A percentile compares a stretch with the other conserved stretches of the same genome.
These are phyloP conservation scores for Eclectus roratus DNA, from an alignment of 2,113 vertebrate species.

Conservation along the genomic window DNA sequence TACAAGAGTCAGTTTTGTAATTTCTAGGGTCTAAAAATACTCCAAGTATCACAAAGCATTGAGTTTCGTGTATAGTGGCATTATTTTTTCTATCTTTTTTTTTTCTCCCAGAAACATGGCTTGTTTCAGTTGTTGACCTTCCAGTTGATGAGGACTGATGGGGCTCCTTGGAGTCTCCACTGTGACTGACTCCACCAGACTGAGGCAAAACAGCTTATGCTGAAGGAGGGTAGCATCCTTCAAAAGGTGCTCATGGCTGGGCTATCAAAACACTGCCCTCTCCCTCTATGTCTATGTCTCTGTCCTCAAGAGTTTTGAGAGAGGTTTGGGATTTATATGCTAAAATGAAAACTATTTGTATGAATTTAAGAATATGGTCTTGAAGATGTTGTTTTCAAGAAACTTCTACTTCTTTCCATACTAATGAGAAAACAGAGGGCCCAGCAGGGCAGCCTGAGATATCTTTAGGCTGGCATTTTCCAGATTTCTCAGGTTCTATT, in stretches of 20 bases:
- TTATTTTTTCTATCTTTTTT: not conserved
- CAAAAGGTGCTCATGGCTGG: not conserved
- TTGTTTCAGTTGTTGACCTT: not conserved
- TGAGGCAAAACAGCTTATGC: not conserved
- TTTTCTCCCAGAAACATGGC: not conserved
- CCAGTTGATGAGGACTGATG: not conserved
- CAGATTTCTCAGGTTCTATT: slow-evolving; percentile 30
- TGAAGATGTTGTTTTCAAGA: not conserved
- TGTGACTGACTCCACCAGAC: not conserved
- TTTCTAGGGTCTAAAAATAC: not conserved
- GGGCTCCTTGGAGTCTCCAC: not conserved
- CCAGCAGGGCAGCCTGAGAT: not conserved
- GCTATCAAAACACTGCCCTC: not conserved
- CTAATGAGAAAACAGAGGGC: not conserved
- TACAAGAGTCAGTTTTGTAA: not conserved
- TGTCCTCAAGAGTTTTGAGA: not conserved
- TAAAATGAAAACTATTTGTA: not conserved
- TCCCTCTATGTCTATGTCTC: not conserved
- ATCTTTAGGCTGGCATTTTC: slow-evolving; percentile 41
- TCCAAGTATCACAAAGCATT: not conserved
- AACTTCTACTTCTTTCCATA: not conserved
- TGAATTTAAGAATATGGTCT: not conserved
- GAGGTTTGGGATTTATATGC: not conserved
- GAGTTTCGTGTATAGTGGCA: not conserved
- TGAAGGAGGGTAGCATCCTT: not conserved